Evolutionary conservation across 2,797 vertebrate species (phyloP), one percentile per base, ranked within the genome.

Genomic region (Periophthalmus magnuspinnatus): DNA sequence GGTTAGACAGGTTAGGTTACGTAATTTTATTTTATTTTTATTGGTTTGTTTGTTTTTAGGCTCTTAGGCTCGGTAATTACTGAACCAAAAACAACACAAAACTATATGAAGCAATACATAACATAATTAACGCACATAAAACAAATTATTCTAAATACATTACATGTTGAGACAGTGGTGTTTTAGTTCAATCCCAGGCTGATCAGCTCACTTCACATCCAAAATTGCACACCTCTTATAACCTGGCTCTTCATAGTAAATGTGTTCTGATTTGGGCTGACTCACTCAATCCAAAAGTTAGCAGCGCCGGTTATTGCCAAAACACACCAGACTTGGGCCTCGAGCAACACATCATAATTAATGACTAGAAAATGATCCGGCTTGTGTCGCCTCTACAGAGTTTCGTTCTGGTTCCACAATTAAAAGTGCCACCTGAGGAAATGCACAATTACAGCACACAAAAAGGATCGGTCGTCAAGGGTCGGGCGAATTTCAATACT

Each of bases 291-390:
- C 78, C 59, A 78, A 61, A 78, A 77, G 80, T 85, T 83, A 78
- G 72, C 73, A 1, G 71, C 84, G 84, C 79, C 78, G 72, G 64
- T 79, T 86, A 73, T 81, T 80, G 85, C 76, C 79, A 79, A 85
- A 87, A 86, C 82, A 83, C 55, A 13, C n/a, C 71, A 68, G 79
- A 78, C 70, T 5, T 1, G 36, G 54, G 75, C 81, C 72, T 83
- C 78, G 81, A 81, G 78, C 67, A 81, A 74, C 74, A 84, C 85
- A 80, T 89, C 85, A 89, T 91, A 90, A 92, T 92, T 89, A 91
- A 91, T 80, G 74, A 74, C 66, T 69, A 36, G 78, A 84, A 85
- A 84, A 86, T 72, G 62, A 80, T 78, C 90, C 71, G 85, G 82
- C 88, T 84, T 86, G 83, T 86, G 86, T 84, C 83, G 8, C 84